Base-by-base conservation (phyloP, 2,113 vertebrate species). In the Nothoprocta pentlandii region DNA sequence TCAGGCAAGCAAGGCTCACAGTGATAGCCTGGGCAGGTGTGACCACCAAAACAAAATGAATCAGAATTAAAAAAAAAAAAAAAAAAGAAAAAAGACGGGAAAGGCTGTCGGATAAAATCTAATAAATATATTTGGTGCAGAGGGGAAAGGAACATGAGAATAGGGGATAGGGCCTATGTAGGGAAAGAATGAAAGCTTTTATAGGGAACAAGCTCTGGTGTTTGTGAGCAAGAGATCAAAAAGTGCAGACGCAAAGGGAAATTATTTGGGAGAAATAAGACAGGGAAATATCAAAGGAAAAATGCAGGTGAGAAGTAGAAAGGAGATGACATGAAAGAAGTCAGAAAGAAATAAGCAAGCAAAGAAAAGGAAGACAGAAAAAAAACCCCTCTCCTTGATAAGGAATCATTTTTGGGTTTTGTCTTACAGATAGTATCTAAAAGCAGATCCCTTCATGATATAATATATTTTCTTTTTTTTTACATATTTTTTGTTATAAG, bases 241-340 rank as follows among this genome's bases (percentile, higher is more conserved):
- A 94, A 75, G 28, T 80, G 32, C 30, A 85, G 56, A 67, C 54
- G 87, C 36, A 89, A 79, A 89, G n/a, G 16, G 22, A 76, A 89
- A 82, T 85, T 89, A 84, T 80, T 88, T 89, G 44, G 25, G 21
- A 44, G 53, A 89, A 90, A 53, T 79, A 58, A 94, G 47, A 34
- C 32, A 92, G 49, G 16, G 89, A 93, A 91, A 93, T 90, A 87
- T 89, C 80, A 94, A 94, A 92, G 63, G n/a, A 84, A 85, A 77
- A 69, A 51, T 34, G 28, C 23, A 68, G 44, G 44, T 59, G 62
- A 84, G 62, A 90, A 90, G 26, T 75, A 81, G 61, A 83, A 94
- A 80, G 68, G 79, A 91, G 75, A 80, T 89, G 46, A 53, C 84
- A 76, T 62, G 44, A 91, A 95, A 85, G 67, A 92, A 91, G 32